phyloP scores from a whole-genome alignment of 2,888 invertebrate species.

The Rhogogaster chlorosoma region DNA sequence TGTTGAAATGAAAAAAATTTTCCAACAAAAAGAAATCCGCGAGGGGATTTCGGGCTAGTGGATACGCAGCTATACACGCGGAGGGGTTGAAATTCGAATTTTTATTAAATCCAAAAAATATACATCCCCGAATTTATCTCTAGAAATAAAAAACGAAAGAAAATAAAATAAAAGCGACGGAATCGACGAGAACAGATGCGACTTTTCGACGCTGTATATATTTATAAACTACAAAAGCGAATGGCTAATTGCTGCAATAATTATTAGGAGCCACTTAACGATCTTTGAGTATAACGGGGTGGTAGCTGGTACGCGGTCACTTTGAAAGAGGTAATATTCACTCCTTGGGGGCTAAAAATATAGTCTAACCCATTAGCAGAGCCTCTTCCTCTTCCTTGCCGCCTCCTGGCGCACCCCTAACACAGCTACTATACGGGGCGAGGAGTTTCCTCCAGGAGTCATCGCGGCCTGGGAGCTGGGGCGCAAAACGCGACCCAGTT shows the following conservation, averaged over 20 bases:
- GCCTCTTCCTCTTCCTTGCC: background rate
- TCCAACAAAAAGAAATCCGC: background rate
- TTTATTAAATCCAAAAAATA: background rate
- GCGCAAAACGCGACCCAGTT: conserved; percentile 27
- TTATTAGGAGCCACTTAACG: conserved; percentile 25
- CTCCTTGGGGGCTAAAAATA: conserved; percentile 1
- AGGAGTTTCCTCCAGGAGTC: conserved; percentile 24
- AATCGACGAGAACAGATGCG: background rate
- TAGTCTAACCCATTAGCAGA: conserved; percentile 21
- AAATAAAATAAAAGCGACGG: too few relatives aligned
- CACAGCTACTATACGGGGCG: background rate
- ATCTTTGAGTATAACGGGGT: conserved; percentile 7
- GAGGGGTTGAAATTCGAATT: too few relatives aligned
- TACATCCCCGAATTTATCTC: too few relatives aligned
- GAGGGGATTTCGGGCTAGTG: too few relatives aligned
- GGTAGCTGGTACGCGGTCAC: conserved; percentile 24
- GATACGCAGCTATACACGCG: too few relatives aligned
- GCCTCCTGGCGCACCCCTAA: background rate
- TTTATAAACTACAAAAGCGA: background rate
- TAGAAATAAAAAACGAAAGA: background rate
- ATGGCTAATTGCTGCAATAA: conserved; percentile 24
- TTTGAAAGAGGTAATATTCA: conserved; percentile 13
- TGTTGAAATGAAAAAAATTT: conserved; percentile 28
- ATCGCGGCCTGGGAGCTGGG: background rate
- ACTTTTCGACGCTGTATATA: background rate